Percentiles rank a stretch among this genome's conserved stretches.
Conservation (phyloP, 2,797 vertebrate genomes). For the Cephalopachus bancanus region DNA sequence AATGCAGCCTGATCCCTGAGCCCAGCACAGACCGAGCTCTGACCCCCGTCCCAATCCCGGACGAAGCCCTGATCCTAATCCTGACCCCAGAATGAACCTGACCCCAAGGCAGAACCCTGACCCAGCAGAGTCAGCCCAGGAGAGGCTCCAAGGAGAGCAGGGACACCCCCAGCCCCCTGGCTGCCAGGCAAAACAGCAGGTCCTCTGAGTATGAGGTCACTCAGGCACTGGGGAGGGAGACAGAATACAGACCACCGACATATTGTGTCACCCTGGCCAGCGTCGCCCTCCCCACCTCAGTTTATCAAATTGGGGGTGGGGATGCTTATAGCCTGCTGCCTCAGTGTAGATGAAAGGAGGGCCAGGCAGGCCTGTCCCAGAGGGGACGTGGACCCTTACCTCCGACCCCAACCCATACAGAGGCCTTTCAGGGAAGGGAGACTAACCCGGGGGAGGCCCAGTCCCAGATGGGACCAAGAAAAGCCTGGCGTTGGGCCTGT, state of each 20-base stretch:
- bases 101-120: not conserved
- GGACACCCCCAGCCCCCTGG: not conserved
- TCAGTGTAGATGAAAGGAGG: not conserved
- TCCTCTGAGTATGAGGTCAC: not conserved
- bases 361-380: too few relatives aligned
- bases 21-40: not conserved
- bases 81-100: not conserved
- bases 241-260: not conserved
- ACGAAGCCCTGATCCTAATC: not conserved
- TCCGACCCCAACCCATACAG: not conserved
- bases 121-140: not conserved
- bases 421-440: not conserved
- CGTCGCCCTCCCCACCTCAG: accelerated
- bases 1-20: not conserved
- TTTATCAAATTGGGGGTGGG: not conserved
- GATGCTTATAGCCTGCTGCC: not conserved
- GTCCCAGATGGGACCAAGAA: not conserved
- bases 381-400: not conserved
- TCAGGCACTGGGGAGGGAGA: not conserved
- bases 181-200: not conserved
- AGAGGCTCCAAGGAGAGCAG: not conserved
- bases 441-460: not conserved
- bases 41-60: not conserved
- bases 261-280: not conserved
- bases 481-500: accelerated